phyloP scores from a whole-genome alignment of 1,140 invertebrate genomes.

The Grapholita molesta region DNA sequence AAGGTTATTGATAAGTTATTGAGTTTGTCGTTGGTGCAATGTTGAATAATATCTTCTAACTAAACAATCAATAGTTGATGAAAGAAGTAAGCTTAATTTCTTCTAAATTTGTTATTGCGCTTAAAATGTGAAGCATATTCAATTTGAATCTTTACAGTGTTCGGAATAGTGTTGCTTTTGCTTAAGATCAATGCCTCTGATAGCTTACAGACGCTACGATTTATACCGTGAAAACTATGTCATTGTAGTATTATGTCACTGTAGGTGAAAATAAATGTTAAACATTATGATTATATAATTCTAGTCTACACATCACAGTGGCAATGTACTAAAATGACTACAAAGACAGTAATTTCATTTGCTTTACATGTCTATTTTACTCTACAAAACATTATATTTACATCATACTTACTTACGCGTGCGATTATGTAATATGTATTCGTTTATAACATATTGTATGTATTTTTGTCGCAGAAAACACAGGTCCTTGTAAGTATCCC shows the following conservation, averaged over 20 bases:
- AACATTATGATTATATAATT: too few relatives aligned
- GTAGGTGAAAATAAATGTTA: too few relatives aligned
- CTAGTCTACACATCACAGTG: not conserved
- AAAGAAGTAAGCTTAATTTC: not conserved
- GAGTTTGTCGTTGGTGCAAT: not conserved
- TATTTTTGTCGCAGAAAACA: slow-evolving; percentile 72
- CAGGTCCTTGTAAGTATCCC: slow-evolving; percentile 71
- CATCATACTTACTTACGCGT: not conserved
- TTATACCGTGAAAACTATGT: not conserved
- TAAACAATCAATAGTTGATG: not conserved
- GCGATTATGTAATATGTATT: not conserved
- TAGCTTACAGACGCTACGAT: not conserved
- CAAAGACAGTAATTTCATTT: not conserved
- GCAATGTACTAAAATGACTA: not conserved
- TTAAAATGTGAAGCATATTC: not conserved
- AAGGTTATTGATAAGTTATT: not conserved
- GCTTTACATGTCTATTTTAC: slow-evolving; percentile 5
- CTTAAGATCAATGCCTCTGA: not conserved
- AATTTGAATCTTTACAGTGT: not conserved
- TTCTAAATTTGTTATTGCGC: not conserved
- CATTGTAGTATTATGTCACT: not conserved
- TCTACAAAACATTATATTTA: not conserved
- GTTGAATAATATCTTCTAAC: slow-evolving; percentile 19
- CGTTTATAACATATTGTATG: slow-evolving; percentile 21
- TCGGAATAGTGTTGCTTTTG: not conserved